These are phyloP conservation scores for Pipistrellus pygmaeus DNA, from an alignment of 2,797 vertebrate genomes.

Conservation along the genomic window DNA sequence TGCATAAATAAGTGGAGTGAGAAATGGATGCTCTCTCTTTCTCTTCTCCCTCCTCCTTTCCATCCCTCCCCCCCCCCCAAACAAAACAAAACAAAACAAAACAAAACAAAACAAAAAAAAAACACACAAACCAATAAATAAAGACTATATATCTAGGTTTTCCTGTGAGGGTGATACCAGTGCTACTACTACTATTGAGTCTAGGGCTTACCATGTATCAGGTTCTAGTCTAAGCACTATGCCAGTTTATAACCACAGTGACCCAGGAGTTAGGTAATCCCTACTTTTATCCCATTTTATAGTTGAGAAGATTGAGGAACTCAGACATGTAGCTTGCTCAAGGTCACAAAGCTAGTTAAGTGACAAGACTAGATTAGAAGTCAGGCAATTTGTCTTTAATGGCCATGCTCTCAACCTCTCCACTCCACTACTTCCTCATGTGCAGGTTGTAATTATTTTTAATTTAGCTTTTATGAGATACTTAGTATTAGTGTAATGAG, in stretches of 20 bases:
- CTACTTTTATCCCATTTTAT: slow-evolving; percentile 8
- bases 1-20: background rate
- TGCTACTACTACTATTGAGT: background rate
- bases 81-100: too few species aligned
- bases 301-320: slow-evolving; percentile 17
- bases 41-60: too few species aligned
- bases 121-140: background rate
- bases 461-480: slow-evolving; percentile 68
- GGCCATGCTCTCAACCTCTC: background rate
- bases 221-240: background rate
- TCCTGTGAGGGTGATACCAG: background rate
- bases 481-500: slow-evolving; percentile 55
- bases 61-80: too few species aligned
- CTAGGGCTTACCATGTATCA: background rate
- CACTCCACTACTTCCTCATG: background rate
- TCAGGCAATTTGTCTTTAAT: background rate
- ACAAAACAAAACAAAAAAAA: too few species aligned
- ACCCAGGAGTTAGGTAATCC: background rate
- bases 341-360: slow-evolving; percentile 29
- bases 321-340: background rate
- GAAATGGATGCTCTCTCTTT: background rate
- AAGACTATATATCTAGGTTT: background rate
- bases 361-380: background rate
- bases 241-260: background rate
- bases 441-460: slow-evolving; percentile 70